Evolutionary conservation across 2,888 invertebrate species (phyloP), one percentile per base, ranked within the genome.

Genomic region (Petrolisthes cinctipes): DNA sequence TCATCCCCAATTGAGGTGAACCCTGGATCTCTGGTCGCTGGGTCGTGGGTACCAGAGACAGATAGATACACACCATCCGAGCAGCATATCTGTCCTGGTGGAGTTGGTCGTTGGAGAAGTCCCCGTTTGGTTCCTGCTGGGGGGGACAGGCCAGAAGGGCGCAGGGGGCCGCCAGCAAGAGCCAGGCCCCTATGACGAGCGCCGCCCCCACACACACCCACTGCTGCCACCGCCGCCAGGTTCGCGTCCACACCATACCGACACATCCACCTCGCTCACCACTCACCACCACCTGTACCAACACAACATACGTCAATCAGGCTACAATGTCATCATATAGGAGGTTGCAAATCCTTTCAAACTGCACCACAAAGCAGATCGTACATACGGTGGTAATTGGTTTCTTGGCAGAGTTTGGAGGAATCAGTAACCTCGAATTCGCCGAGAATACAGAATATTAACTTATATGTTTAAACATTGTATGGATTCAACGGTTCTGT

Each of bases 171-270:
- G 85, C 88, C 61, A 88, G 82, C 56, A 88, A 68, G 54, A 88
- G 57, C 88, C 88, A 88, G 14, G 88, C 88, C 17, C 85, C 85
- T 14, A 82, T 82, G 23, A 88, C 82, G 71, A 88, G 78, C 5
- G 79, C 85, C 68, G 57, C 82, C 66, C 78, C 88, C 20, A 88
- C 56, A 61, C 85, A 85, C 57, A 85, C 88, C 85, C 85, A 85
- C 53, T 82, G 81, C 78, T 88, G 88, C 88, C 88, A 88, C 37
- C 88, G 82, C 20, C 88, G 88, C 85, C 88, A 88, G 23, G 88
- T 78, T 79, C 88, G 68, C 23, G 85, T 84, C 87, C 87, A 88
- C 82, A 85, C 82, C 88, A 88, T 88, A 17, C 61, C 81, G 37
- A 37, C 37, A 37, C 88, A 88, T 78, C 76, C 78, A 84, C 81